phyloP scores from a whole-genome alignment of 1,140 invertebrate genomes.

The Pachyrhynchus sulphureomaculatus region DNA sequence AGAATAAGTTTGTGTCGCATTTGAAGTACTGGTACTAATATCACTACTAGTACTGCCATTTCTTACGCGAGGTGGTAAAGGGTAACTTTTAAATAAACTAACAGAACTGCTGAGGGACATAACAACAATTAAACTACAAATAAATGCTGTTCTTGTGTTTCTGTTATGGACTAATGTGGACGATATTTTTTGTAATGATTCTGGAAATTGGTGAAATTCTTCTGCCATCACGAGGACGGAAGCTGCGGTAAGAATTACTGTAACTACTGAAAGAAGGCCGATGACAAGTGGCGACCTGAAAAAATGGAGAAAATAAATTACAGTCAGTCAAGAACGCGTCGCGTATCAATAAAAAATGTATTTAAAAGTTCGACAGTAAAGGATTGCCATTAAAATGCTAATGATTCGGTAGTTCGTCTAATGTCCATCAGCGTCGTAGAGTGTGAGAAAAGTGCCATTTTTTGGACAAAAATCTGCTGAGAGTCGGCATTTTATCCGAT shows the following conservation, averaged over 20 bases:
- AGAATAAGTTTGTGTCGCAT: background rate
- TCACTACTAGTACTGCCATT: background rate
- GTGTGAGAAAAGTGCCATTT: no score
- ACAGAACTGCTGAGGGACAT: conserved; percentile 62
- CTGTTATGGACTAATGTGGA: conserved; percentile 71
- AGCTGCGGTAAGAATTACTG: conserved; percentile 65
- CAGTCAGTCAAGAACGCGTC: background rate
- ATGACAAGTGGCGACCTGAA: conserved; percentile 32
- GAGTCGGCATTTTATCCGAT: no score
- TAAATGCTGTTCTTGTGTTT: conserved; percentile 71
- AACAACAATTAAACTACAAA: conserved; percentile 75
- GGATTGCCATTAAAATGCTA: no score
- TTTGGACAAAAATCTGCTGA: no score
- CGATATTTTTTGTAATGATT: conserved; percentile 67
- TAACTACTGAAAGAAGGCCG: conserved; percentile 59
- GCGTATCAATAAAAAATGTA: no score
- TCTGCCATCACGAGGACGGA: conserved; percentile 83
- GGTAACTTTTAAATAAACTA: conserved; percentile 22
- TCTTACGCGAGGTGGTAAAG: background rate
- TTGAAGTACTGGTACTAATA: background rate
- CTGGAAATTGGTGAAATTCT: conserved; percentile 71
- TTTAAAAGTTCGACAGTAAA: no score
- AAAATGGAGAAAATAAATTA: conserved; percentile 8
- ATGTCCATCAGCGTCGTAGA: no score
- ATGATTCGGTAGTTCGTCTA: no score